Conservation (phyloP, 2,113 vertebrate species). For the Tichodroma muraria region DNA sequence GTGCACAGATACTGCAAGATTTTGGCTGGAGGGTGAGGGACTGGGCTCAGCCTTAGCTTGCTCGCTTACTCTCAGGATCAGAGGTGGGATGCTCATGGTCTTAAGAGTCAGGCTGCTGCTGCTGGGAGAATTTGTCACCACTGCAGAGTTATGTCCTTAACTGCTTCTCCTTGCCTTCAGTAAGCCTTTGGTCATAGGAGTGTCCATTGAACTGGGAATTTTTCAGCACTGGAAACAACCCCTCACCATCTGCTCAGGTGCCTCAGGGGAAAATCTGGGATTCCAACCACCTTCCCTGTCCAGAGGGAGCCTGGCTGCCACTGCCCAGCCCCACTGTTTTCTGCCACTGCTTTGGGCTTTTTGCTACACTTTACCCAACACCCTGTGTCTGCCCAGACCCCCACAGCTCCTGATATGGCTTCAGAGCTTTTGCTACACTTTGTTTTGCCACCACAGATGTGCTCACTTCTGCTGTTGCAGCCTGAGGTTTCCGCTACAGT, state of each 20-base stretch:
- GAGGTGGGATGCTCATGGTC: fast-evolving
- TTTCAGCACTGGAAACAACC: background rate
- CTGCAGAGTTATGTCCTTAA: background rate
- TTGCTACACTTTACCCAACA: background rate
- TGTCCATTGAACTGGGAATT: fast-evolving
- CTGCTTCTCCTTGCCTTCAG: background rate
- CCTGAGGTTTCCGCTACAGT: no score
- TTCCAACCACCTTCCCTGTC: no score
- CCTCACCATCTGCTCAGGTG: background rate
- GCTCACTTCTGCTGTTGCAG: background rate
- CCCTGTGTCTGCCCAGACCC: no score
- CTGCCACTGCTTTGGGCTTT: background rate
- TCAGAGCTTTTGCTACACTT: background rate
- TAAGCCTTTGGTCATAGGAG: background rate
- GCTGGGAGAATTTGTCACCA: no score
- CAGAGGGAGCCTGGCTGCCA: background rate
- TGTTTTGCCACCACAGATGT: background rate
- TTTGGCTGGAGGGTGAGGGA: background rate
- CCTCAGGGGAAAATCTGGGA: background rate
- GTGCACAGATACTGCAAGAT: background rate
- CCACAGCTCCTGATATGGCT: fast-evolving
- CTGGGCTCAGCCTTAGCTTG: fast-evolving
- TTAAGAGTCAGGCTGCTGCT: no score
- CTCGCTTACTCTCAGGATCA: no score
- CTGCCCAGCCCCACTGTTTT: background rate